phyloP scores from a whole-genome alignment of 1,140 invertebrate genomes.

The Heliconius eleuchia region DNA sequence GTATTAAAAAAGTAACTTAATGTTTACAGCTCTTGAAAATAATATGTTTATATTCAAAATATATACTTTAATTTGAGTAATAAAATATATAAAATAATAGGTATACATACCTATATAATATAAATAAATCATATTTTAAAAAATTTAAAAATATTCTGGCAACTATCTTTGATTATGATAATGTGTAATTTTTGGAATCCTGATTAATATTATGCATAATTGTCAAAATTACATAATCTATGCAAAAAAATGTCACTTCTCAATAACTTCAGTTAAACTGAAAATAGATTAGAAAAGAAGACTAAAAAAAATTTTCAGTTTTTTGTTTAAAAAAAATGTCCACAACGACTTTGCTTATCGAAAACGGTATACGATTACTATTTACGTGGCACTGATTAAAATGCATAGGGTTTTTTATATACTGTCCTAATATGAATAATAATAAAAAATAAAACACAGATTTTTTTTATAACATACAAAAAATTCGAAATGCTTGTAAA shows the following conservation, averaged over 20 bases:
- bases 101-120: not conserved
- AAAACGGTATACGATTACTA: slow-evolving; percentile 49
- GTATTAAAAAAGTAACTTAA: not conserved
- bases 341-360: slow-evolving; percentile 51
- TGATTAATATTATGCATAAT: not conserved
- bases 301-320: not conserved
- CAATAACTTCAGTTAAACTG: not conserved
- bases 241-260: not conserved
- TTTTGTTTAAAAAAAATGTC: not conserved
- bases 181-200: too few relatives aligned
- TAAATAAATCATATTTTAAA: not conserved
- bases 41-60: not conserved
- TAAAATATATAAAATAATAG: not conserved
- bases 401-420: slow-evolving; percentile 10
- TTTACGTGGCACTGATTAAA: slow-evolving; percentile 16
- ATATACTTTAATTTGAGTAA: not conserved
- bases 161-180: not conserved
- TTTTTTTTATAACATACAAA: too few relatives aligned
- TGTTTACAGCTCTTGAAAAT: not conserved
- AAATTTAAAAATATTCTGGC: not conserved
- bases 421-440: slow-evolving; percentile 11
- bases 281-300: too few relatives aligned
- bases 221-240: not conserved
- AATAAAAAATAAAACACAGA: not conserved
- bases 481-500: too few relatives aligned